Conservation (phyloP, 2,888 invertebrate genomes). For the Chrysina gloriosa region DNA sequence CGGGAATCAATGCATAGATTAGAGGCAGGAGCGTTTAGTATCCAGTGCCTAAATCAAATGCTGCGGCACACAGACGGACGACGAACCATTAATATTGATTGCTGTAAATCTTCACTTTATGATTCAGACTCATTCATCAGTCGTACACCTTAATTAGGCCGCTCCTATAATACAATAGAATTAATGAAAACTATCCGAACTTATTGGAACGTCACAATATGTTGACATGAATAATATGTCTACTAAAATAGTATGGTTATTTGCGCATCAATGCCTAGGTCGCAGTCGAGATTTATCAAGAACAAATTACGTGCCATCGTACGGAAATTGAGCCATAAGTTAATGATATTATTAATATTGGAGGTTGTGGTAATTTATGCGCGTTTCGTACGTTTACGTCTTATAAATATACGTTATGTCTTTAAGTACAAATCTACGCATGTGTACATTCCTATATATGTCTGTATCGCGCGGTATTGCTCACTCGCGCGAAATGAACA, state of each 20-base stretch:
- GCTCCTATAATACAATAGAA: conserved; percentile 42
- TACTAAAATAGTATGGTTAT: conserved; percentile 52
- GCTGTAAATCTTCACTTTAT: conserved; percentile 24
- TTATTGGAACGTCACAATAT: conserved; percentile 47
- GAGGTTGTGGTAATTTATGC: conserved; percentile 3
- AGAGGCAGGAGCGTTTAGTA: conserved; percentile 7
- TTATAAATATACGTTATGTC: not conserved
- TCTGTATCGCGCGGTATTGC: not conserved
- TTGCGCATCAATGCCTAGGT: conserved; percentile 57
- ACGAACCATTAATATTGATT: conserved; percentile 28
- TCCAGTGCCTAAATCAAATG: conserved; percentile 5
- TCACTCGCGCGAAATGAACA: conserved; percentile 21
- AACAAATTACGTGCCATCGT: conserved; percentile 38
- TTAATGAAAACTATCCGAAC: conserved; percentile 41
- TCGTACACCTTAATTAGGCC: conserved; percentile 41
- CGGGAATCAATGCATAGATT: conserved; percentile 1
- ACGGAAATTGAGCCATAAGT: conserved; percentile 14
- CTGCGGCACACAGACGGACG: conserved; percentile 8
- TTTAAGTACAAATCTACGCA: not conserved
- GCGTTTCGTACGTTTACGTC: not conserved
- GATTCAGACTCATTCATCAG: conserved; percentile 39
- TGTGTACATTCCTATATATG: not conserved
- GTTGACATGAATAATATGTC: conserved; percentile 49
- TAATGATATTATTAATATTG: conserved; percentile 33
- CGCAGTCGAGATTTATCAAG: conserved; percentile 50